A percentile compares a stretch with the other conserved stretches of the same genome.
Evolutionary conservation across 1,140 invertebrate genomes (phyloP).

Genomic region (Olivierus martensii): DNA sequence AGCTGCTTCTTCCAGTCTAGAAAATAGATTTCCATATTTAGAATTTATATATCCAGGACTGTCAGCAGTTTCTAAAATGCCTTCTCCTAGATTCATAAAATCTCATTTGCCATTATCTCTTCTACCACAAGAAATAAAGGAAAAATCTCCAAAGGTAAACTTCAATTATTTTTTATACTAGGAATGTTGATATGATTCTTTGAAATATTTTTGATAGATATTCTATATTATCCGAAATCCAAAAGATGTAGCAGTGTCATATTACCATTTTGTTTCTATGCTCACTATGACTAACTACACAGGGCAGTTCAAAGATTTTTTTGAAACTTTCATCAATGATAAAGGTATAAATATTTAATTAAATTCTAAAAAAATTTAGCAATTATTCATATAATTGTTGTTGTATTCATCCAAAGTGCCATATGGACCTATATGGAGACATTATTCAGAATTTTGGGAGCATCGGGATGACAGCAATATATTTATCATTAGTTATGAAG

Average conservation of each 20-base stretch:
- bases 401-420: slow-evolving; percentile 14
- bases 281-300: slow-evolving; percentile 38
- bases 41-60: slow-evolving; percentile 35
- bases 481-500: slow-evolving; percentile 18
- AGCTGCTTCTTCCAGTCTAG: slow-evolving; percentile 26
- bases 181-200: background rate
- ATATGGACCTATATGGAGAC: slow-evolving; percentile 16
- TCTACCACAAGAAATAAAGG: slow-evolving; percentile 24
- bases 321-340: slow-evolving; percentile 55
- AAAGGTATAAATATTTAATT: slow-evolving; percentile 51
- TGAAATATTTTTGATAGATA: slow-evolving; percentile 25
- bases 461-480: slow-evolving; percentile 6
- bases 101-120: slow-evolving; percentile 34
- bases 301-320: slow-evolving; percentile 58
- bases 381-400: too few species aligned
- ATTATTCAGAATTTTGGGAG: slow-evolving; percentile 14
- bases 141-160: slow-evolving; percentile 10
- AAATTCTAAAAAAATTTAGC: too few species aligned
- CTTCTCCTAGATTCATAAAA: slow-evolving; percentile 32
- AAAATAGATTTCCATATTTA: slow-evolving; percentile 36
- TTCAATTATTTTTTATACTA: background rate
- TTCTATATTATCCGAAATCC: slow-evolving; percentile 38
- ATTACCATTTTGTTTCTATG: slow-evolving; percentile 34
- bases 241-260: slow-evolving; percentile 37
- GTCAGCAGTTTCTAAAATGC: slow-evolving; percentile 23